Percentiles rank a stretch among this genome's conserved stretches.
Evolutionary conservation across 2,113 vertebrate species (phyloP).

Genomic region (Oxygymnocypris stewartii): DNA sequence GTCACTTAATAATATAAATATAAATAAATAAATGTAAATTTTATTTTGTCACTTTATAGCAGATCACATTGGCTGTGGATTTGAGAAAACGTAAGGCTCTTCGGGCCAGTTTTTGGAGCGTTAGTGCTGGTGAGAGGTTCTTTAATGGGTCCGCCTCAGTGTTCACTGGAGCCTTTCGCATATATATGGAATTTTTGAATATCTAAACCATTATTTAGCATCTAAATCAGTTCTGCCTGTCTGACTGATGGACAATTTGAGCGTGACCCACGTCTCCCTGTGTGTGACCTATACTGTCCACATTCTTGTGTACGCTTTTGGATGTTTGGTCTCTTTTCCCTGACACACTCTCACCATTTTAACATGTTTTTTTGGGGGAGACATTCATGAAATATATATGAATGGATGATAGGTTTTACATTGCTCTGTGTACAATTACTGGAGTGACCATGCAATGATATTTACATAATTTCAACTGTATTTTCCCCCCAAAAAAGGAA

Average conservation of each 20-base stretch:
- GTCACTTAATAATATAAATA: background rate
- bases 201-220: constrained; percentile 96
- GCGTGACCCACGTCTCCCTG: constrained; percentile 89
- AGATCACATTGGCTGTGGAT: constrained; percentile 10
- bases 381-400: constrained; percentile 81
- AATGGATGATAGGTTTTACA: constrained; percentile 74
- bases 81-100: constrained; percentile 12
- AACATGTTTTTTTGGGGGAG: constrained; percentile 76
- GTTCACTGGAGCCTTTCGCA: constrained; percentile 98
- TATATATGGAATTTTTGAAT: constrained; percentile 97
- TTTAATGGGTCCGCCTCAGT: constrained; percentile 85
- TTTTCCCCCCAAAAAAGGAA: no score
- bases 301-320: constrained; percentile 92
- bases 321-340: constrained; percentile 82
- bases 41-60: background rate
- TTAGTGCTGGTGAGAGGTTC: constrained; percentile 74
- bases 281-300: constrained; percentile 97
- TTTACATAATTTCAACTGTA: no score
- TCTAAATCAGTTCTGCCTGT: constrained; percentile 99
- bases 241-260: constrained; percentile 99
- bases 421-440: constrained; percentile 81
- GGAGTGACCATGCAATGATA: constrained; percentile 75
- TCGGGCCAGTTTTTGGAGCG: constrained; percentile 35
- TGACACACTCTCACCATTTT: constrained; percentile 76
- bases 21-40: background rate